Percentiles rank a stretch among this genome's conserved stretches.
These are phyloP conservation scores for Danaus melanippus DNA, from an alignment of 1,140 invertebrate species.

Conservation along the genomic window DNA sequence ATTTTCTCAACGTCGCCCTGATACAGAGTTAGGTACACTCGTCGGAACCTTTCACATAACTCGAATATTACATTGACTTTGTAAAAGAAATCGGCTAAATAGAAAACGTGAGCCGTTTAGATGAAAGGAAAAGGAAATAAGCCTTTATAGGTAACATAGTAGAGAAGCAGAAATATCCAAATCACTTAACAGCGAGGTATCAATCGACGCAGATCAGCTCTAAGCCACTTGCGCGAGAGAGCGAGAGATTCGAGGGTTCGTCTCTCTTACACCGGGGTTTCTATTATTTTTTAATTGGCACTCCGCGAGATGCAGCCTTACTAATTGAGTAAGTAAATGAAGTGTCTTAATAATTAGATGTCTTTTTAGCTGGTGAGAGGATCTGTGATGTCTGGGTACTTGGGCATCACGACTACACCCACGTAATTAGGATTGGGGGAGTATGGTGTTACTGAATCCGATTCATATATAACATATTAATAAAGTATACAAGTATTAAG, in stretches of 20 bases:
- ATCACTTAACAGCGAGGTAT: conserved; percentile 46
- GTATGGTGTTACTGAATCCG: background rate
- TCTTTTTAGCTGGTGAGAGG: conserved; percentile 54
- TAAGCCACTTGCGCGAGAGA: conserved; percentile 50
- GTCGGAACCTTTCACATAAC: too few species aligned
- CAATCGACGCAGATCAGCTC: conserved; percentile 51
- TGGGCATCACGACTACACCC: conserved; percentile 20
- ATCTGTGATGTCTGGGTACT: conserved; percentile 28
- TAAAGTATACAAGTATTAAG: too few species aligned
- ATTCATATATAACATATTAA: too few species aligned
- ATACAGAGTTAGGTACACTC: too few species aligned
- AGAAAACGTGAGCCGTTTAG: too few species aligned
- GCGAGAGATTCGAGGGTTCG: conserved; percentile 28
- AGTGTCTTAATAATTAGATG: conserved; percentile 69
- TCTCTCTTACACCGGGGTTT: conserved; percentile 50
- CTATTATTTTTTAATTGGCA: conserved; percentile 70
- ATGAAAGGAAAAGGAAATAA: conserved; percentile 13
- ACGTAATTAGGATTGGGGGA: conserved; percentile 24
- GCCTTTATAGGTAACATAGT: conserved; percentile 17
- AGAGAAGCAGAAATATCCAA: conserved; percentile 28
- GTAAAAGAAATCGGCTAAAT: too few species aligned
- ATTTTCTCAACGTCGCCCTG: too few species aligned
- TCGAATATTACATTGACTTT: too few species aligned
- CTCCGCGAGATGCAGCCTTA: conserved; percentile 57
- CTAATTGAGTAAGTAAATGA: conserved; percentile 69